A percentile compares a stretch with the other conserved stretches of the same genome.
These are phyloP conservation scores for Eupithecia pulchellata DNA, from an alignment of 2,888 invertebrate genomes.

Conservation along the genomic window DNA sequence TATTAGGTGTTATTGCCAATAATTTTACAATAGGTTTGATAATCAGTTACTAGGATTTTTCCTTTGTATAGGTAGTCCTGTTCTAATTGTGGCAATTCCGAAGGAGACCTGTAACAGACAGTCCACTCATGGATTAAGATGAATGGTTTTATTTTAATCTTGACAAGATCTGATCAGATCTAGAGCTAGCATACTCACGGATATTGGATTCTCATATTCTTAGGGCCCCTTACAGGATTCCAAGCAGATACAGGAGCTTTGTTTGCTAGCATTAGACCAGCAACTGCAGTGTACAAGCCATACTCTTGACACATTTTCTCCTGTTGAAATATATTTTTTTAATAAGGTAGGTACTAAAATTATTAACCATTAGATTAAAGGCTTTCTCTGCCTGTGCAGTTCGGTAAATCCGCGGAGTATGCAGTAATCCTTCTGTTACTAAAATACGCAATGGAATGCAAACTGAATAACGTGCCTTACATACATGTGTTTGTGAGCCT, in stretches of 20 bases:
- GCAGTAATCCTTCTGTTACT: too few relatives aligned
- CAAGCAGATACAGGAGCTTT: constrained; percentile 88
- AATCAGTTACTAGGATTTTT: constrained; percentile 77
- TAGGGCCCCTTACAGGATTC: constrained; percentile 89
- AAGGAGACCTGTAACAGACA: constrained; percentile 55
- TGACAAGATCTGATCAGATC: background rate
- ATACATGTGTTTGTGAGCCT: too few relatives aligned
- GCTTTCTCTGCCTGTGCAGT: too few relatives aligned
- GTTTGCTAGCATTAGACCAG: constrained; percentile 90
- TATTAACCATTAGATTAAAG: too few relatives aligned
- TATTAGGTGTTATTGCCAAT: constrained; percentile 54
- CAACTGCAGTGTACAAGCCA: constrained; percentile 87
- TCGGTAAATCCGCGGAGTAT: too few relatives aligned
- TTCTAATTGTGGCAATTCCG: constrained; percentile 68
- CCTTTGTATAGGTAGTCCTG: constrained; percentile 74
- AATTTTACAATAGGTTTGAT: constrained; percentile 76
- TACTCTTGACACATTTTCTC: constrained; percentile 82
- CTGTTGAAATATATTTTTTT: constrained; percentile 56
- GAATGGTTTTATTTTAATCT: background rate
- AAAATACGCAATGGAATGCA: too few relatives aligned
- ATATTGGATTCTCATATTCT: constrained; percentile 74
- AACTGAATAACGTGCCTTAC: too few relatives aligned
- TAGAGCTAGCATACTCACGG: constrained; percentile 67
- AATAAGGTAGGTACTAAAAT: background rate
- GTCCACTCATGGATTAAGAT: background rate